Evolutionary conservation across 2,797 vertebrate species (phyloP).

Genomic region (Coreius guichenoti): DNA sequence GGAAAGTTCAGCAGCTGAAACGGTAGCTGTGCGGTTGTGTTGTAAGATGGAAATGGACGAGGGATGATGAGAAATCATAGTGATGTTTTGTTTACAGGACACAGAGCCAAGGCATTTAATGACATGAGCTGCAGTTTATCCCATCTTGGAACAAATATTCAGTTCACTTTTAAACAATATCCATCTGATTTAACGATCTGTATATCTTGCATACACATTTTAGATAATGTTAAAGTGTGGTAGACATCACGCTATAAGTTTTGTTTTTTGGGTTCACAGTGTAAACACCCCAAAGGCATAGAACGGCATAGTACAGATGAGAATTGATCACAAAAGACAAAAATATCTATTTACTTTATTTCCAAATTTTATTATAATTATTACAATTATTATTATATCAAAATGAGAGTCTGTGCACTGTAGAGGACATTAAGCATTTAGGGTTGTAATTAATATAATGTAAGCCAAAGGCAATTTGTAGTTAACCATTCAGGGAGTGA

Average conservation of each 20-base stretch:
- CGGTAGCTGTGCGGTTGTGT: not conserved
- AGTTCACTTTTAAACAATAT: constrained; percentile 37
- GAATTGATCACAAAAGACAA: not conserved
- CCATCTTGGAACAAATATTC: constrained; percentile 6
- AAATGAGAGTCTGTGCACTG: not conserved
- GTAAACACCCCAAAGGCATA: not conserved
- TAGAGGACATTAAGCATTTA: not conserved
- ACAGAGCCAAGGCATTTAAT: not conserved
- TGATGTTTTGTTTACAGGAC: constrained; percentile 22
- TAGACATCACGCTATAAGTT: not conserved
- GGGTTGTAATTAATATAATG: not conserved
- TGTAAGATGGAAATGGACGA: not conserved
- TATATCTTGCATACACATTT: constrained; percentile 14
- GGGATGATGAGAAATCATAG: constrained; percentile 21
- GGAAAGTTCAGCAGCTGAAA: not conserved
- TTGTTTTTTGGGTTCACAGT: not conserved
- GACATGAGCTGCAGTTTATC: constrained; percentile 20
- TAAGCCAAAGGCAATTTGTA: not conserved
- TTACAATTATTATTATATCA: not conserved
- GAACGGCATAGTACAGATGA: not conserved
- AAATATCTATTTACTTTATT: not conserved
- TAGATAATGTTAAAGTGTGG: not conserved
- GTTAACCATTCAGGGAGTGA: too few relatives aligned
- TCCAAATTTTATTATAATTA: not conserved
- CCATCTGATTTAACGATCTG: constrained; percentile 17